Evolutionary conservation across 2,888 invertebrate species (phyloP).

Genomic region (Tethea ocularis): DNA sequence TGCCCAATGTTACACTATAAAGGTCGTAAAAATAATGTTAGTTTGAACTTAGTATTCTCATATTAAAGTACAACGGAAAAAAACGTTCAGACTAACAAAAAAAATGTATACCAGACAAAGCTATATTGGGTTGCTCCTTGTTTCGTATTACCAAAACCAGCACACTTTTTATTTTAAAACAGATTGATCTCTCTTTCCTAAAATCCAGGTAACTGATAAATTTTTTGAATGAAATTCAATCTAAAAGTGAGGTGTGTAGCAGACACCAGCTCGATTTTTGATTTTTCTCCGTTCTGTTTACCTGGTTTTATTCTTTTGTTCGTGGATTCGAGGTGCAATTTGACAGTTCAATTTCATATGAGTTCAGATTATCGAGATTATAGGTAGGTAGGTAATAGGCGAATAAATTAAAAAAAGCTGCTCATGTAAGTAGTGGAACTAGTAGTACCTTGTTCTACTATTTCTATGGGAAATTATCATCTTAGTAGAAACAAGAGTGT

Average conservation of each 20-base stretch:
- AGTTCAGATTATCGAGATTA: constrained; percentile 14
- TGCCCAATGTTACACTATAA: too few species aligned
- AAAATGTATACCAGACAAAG: neutral
- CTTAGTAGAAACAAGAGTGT: too few species aligned
- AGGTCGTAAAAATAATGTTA: too few species aligned
- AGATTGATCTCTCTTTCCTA: constrained; percentile 11
- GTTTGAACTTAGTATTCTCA: too few species aligned
- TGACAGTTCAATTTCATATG: constrained; percentile 49
- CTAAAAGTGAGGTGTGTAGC: constrained; percentile 42
- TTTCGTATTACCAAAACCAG: neutral
- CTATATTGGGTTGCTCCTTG: neutral
- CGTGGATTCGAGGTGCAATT: constrained; percentile 34
- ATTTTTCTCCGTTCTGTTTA: constrained; percentile 35
- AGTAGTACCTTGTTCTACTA: too few species aligned
- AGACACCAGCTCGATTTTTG: constrained; percentile 41
- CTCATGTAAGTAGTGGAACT: too few species aligned
- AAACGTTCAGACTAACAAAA: too few species aligned
- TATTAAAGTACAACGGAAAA: too few species aligned
- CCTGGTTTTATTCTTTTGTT: constrained; percentile 33
- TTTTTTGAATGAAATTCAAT: constrained; percentile 46
- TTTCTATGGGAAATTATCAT: too few species aligned
- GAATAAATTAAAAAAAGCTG: too few species aligned
- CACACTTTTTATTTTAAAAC: neutral
- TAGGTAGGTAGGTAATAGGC: too few species aligned
- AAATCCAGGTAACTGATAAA: constrained; percentile 16